These are phyloP conservation scores for Ctenopoma kingsleyae DNA, from an alignment of 2,797 vertebrate genomes.

Conservation along the genomic window DNA sequence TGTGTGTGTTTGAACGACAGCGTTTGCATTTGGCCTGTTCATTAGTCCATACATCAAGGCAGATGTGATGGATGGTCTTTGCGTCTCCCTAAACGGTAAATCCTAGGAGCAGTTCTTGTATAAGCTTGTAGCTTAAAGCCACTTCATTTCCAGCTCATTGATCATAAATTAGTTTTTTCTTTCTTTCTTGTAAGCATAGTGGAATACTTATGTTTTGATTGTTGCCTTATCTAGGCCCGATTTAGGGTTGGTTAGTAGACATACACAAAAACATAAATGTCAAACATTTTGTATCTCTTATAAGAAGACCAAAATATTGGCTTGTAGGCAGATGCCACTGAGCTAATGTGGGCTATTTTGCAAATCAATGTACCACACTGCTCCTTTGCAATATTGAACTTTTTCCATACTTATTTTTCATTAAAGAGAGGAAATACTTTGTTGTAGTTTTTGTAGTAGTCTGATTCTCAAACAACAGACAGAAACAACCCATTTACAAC, in stretches of 20 bases:
- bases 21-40: background rate
- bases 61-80: conserved; percentile 16
- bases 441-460: background rate
- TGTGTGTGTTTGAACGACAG: background rate
- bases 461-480: background rate
- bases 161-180: conserved; percentile 2
- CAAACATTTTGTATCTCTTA: background rate
- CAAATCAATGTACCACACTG: background rate
- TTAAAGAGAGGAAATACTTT: background rate
- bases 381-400: background rate
- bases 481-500: background rate
- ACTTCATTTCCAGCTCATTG: conserved; percentile 13
- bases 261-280: background rate
- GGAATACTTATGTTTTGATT: too few species aligned
- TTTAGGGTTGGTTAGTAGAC: background rate
- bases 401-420: background rate
- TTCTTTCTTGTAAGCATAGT: background rate
- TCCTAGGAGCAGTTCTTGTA: background rate
- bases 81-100: background rate
- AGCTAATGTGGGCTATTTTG: background rate
- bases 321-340: background rate
- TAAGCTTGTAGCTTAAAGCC: background rate
- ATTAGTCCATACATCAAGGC: conserved; percentile 31
- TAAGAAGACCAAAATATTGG: too few species aligned
- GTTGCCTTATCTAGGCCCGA: background rate